Evolutionary conservation across 2,888 invertebrate genomes (phyloP), one percentile per base, ranked within the genome.

Genomic region (Rhagophthalmus giganteus): DNA sequence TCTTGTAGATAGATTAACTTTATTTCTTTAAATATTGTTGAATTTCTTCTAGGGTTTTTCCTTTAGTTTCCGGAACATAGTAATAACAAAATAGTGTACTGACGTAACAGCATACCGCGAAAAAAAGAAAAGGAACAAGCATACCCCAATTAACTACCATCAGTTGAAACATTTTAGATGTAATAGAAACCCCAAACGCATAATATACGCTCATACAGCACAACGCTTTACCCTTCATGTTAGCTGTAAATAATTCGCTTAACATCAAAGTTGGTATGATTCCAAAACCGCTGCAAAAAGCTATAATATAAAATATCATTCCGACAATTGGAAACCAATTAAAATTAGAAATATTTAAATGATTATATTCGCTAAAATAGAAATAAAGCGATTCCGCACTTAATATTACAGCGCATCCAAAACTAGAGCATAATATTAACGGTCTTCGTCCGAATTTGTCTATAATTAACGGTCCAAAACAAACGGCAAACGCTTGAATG

Each of bases 271-370:
- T 64, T 1, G 71, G 71, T 9, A 71, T 55, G 2, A 67, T 58
- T 2, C 63, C 65, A 16, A 67, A 45, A 4, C 71, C 72, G 26
- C 57, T 54, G 7, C 35, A 30, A 26, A 40, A 52, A 6, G 45
- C 24, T 2, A 50, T 26, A 2, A 68, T 49, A 44, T 60, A 72
- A 1, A 63, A 9, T 1, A 69, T 52, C 62, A 72, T 60, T 8
- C 66, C 66, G 2, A 59, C 57, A 3, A 72, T 16, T 1, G 72
- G 72, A 35, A 72, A 50, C 70, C 69, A 72, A 6, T 55, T 55
- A 0, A 65, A 13, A 2, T 9, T 10, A 3, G 56, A 50, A 2
- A 66, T 15, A 55, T 69, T 64, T 8, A 63, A 27, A 14, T 55
- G 40, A 2, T 54, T 33, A 27, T 56, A 37, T 24, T 59, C 54